Evolutionary conservation across 2,113 vertebrate species (phyloP).

Genomic region (Eidolon helvum): DNA sequence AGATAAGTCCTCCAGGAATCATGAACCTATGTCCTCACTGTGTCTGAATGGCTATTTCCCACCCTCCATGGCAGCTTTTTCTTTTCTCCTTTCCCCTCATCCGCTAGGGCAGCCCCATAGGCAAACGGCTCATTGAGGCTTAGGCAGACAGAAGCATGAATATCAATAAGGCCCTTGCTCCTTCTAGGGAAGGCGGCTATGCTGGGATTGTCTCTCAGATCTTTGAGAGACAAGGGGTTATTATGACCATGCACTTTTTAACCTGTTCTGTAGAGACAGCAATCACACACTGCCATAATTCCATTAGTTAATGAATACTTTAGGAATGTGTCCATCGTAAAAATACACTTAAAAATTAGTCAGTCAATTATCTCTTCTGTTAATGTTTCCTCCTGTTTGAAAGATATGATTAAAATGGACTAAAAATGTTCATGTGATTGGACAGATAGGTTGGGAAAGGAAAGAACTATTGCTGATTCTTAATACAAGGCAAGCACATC

Average conservation of each 20-base stretch:
- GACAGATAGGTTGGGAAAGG: neutral
- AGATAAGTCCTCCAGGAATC: neutral
- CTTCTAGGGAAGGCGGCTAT: neutral
- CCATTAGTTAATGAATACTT: slow-evolving; percentile 83
- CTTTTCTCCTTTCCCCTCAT: neutral
- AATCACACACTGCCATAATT: slow-evolving; percentile 65
- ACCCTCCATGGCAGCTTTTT: neutral
- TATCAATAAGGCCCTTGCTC: slow-evolving; percentile 58
- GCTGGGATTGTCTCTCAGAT: neutral
- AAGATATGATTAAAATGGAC: slow-evolving; percentile 56
- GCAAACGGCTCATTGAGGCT: neutral
- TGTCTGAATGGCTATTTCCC: neutral
- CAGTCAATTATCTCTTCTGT: slow-evolving; percentile 73
- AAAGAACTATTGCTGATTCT: neutral
- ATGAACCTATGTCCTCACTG: neutral
- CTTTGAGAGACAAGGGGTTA: slow-evolving; percentile 23
- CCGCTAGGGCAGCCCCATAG: neutral
- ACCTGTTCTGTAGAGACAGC: slow-evolving; percentile 64
- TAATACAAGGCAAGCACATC: neutral
- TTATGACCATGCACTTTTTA: slow-evolving; percentile 71
- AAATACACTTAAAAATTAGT: slow-evolving; percentile 79
- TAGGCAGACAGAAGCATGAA: slow-evolving; percentile 33
- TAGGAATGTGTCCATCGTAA: slow-evolving; percentile 74
- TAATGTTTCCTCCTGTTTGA: slow-evolving; percentile 61
- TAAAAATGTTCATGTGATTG: neutral